phyloP scores from a whole-genome alignment of 2,888 invertebrate species.

The Selenia dentaria region DNA sequence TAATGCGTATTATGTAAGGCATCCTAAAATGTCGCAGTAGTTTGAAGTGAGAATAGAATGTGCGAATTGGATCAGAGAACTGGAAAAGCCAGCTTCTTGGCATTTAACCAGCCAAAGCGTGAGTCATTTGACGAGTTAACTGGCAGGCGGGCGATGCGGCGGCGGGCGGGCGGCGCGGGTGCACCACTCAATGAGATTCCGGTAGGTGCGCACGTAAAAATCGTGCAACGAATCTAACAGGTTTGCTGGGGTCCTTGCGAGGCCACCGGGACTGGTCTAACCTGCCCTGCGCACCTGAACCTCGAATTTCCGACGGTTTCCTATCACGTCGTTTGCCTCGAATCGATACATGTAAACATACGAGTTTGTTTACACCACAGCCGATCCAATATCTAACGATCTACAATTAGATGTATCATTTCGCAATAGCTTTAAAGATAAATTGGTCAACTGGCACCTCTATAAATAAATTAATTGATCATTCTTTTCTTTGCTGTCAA shows the following conservation, averaged over 20 bases:
- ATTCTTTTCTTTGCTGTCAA: slow-evolving; percentile 63
- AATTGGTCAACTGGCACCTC: slow-evolving; percentile 52
- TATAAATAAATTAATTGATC: slow-evolving; percentile 71
- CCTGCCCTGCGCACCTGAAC: slow-evolving; percentile 81
- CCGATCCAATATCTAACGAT: slow-evolving; percentile 35
- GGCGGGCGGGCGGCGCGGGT: slow-evolving; percentile 55
- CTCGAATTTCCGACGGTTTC: slow-evolving; percentile 79
- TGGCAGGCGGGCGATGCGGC: slow-evolving; percentile 58
- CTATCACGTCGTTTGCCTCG: slow-evolving; percentile 72
- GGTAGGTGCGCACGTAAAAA: slow-evolving; percentile 85
- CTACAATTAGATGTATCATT: slow-evolving; percentile 37
- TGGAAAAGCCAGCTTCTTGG: slow-evolving; percentile 81
- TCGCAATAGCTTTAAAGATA: slow-evolving; percentile 50
- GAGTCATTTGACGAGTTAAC: slow-evolving; percentile 83
- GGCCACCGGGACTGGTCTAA: slow-evolving; percentile 84
- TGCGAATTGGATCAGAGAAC: slow-evolving; percentile 79
- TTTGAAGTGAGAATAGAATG: slow-evolving; percentile 63
- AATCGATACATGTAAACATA: slow-evolving; percentile 55
- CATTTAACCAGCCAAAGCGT: slow-evolving; percentile 77
- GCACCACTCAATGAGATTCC: slow-evolving; percentile 83
- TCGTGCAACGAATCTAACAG: slow-evolving; percentile 85
- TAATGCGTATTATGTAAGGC: neutral
- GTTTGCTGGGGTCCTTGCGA: slow-evolving; percentile 84
- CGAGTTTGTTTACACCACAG: slow-evolving; percentile 51
- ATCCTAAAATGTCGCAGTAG: slow-evolving; percentile 34